Evolutionary conservation across 1,140 invertebrate genomes (phyloP).

Genomic region (Megalopta genalis): DNA sequence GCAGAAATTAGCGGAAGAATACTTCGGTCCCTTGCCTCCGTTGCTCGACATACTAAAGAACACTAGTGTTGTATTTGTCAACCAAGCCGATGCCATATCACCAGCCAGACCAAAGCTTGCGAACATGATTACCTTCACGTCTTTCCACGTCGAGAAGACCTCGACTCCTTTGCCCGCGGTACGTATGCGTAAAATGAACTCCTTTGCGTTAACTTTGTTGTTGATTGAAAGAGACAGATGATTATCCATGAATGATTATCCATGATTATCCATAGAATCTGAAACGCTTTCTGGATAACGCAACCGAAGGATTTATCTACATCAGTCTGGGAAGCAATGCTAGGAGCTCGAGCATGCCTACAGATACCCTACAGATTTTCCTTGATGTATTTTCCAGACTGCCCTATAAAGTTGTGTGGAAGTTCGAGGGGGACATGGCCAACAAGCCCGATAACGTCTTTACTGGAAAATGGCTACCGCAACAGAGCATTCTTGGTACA

Average conservation of each 20-base stretch:
- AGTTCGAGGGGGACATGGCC: constrained; percentile 49
- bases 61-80: constrained; percentile 79
- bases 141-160: constrained; percentile 75
- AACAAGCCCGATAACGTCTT: constrained; percentile 68
- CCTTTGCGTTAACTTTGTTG: not conserved
- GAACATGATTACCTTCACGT: constrained; percentile 79
- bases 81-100: constrained; percentile 81
- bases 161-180: constrained; percentile 63
- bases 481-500: constrained; percentile 73
- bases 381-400: constrained; percentile 78
- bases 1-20: constrained; percentile 70
- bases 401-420: constrained; percentile 68
- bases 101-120: constrained; percentile 80
- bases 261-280: constrained; percentile 71
- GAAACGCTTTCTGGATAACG: constrained; percentile 74
- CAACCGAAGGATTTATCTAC: constrained; percentile 81
- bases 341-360: constrained; percentile 65
- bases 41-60: constrained; percentile 68
- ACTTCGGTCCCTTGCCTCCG: constrained; percentile 66
- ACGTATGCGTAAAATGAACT: not conserved
- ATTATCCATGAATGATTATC: not conserved
- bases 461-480: constrained; percentile 74
- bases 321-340: constrained; percentile 81
- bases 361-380: constrained; percentile 66
- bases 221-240: not conserved